phyloP scores from a whole-genome alignment of 2,797 vertebrate species.

The Chelidonichthys spinosus region DNA sequence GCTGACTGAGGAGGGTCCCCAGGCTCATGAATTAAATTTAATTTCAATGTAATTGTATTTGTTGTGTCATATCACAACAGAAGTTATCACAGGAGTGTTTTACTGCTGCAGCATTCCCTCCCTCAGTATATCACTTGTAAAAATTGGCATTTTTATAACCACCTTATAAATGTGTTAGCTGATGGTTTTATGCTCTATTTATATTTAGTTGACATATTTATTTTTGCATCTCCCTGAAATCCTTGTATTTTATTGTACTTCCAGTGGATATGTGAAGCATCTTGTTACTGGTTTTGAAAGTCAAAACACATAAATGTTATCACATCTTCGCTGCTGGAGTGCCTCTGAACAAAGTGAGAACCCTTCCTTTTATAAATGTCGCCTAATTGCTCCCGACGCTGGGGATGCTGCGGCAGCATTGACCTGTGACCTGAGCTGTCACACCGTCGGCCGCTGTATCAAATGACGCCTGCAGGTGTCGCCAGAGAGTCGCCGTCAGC shows the following conservation, averaged over 20 bases:
- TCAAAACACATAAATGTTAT: no score
- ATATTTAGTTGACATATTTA: background rate
- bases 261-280: no score
- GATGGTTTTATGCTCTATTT: background rate
- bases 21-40: background rate
- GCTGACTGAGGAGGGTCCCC: background rate
- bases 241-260: background rate
- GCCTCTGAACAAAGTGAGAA: background rate
- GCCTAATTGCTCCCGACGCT: background rate
- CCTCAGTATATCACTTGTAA: background rate
- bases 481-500: slow-evolving; percentile 41
- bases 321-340: no score
- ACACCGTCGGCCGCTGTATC: slow-evolving; percentile 9
- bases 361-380: no score
- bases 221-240: background rate
- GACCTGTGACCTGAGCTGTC: background rate
- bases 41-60: no score
- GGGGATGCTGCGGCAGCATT: background rate
- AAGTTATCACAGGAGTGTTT: no score
- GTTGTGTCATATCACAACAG: no score
- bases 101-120: no score
- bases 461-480: slow-evolving; percentile 65
- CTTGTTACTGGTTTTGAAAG: background rate
- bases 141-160: background rate
- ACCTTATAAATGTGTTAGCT: background rate